Conservation (phyloP, 2,888 invertebrate genomes). For the Caenorhabditis imperialis region DNA sequence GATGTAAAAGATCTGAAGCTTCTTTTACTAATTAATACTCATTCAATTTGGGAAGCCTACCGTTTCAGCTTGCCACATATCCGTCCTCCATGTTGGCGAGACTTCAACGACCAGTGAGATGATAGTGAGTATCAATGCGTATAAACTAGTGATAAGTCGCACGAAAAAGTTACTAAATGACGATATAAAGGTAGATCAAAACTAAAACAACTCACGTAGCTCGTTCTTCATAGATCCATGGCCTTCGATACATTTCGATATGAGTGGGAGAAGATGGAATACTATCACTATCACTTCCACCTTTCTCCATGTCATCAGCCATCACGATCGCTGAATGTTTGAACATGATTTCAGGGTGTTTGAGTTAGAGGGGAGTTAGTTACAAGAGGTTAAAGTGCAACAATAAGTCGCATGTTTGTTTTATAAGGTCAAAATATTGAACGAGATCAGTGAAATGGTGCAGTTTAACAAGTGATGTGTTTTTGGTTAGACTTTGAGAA, state of each 20-base stretch:
- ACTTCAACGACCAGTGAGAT: conserved; percentile 73
- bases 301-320: conserved; percentile 51
- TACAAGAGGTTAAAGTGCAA: too few relatives aligned
- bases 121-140: conserved; percentile 74
- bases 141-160: conserved; percentile 72
- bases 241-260: conserved; percentile 22
- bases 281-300: conserved; percentile 46
- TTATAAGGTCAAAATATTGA: conserved; percentile 2
- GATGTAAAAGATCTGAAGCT: conserved; percentile 72
- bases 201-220: conserved; percentile 44
- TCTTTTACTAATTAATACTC: background rate
- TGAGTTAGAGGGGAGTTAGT: background rate
- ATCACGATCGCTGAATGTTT: conserved; percentile 51
- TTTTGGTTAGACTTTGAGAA: too few relatives aligned
- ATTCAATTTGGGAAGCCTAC: conserved; percentile 47
- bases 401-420: conserved; percentile 37
- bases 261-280: conserved; percentile 44
- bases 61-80: conserved; percentile 73
- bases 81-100: conserved; percentile 72
- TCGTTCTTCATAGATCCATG: conserved; percentile 54
- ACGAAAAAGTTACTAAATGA: conserved; percentile 68
- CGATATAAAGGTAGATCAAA: background rate
- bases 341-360: conserved; percentile 13
- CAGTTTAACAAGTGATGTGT: too few relatives aligned
- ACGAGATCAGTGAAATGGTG: too few relatives aligned